phyloP scores from a whole-genome alignment of 2,888 invertebrate genomes.

The Aspidiotus rigidus region DNA sequence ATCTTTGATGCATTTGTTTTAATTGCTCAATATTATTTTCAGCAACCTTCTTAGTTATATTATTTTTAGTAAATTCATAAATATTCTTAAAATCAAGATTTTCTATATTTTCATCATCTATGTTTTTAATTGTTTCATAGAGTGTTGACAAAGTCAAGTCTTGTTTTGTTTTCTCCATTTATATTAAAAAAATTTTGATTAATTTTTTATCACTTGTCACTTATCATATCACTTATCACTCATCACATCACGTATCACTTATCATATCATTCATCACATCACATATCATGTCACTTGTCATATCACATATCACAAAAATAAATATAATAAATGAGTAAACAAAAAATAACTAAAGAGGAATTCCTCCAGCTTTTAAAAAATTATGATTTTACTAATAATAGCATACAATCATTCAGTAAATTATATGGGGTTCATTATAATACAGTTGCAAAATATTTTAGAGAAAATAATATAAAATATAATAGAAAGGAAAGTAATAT shows the following conservation, averaged over 20 bases:
- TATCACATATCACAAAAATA: conserved; percentile 11
- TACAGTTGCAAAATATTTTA: background rate
- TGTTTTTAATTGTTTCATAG: conserved; percentile 10
- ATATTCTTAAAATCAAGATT: background rate
- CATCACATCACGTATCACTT: no score
- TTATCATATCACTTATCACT: no score
- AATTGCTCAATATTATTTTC: conserved; percentile 13
- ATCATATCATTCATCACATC: no score
- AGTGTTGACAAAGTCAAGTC: conserved; percentile 8
- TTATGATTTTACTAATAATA: background rate
- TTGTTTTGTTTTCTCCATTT: conserved; percentile 7
- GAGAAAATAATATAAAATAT: conserved; percentile 1
- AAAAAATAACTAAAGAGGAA: conserved; percentile 9
- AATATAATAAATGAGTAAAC: conserved; percentile 1
- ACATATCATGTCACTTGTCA: background rate
- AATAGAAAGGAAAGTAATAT: background rate
- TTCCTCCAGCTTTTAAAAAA: conserved; percentile 3
- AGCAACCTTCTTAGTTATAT: conserved; percentile 2
- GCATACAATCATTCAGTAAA: conserved; percentile 1
- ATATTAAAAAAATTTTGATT: background rate
- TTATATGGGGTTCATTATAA: background rate
- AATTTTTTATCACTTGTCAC: background rate
- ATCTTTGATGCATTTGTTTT: conserved; percentile 8
- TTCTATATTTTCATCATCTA: background rate
- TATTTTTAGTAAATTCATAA: conserved; percentile 13